Evolutionary conservation across 2,113 vertebrate genomes (phyloP).

Genomic region (Coracopsis vasa): DNA sequence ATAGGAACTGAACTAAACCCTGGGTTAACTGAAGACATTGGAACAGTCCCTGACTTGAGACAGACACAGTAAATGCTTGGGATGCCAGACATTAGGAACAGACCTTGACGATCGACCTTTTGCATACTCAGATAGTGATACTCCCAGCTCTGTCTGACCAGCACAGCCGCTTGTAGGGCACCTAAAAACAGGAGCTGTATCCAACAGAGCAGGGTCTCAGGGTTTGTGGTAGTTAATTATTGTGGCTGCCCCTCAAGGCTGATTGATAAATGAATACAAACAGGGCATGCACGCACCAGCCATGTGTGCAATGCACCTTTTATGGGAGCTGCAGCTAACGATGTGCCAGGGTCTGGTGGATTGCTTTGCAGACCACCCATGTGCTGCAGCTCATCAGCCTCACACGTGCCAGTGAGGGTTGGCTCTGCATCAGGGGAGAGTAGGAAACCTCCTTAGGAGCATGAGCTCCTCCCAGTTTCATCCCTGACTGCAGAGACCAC

Average conservation of each 20-base stretch:
- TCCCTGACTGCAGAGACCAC: not conserved
- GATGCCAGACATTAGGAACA: not conserved
- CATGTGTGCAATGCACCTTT: not conserved
- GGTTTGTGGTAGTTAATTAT: not conserved
- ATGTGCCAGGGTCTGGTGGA: fast-evolving
- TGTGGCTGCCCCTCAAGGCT: not conserved
- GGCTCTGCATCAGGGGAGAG: not conserved
- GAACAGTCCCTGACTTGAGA: not conserved
- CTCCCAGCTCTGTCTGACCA: not conserved
- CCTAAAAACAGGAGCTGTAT: fast-evolving
- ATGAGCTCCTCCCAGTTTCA: not conserved
- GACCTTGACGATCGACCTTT: fast-evolving
- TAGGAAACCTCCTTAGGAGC: not conserved
- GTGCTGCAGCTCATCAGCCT: not conserved
- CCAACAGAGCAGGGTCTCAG: not conserved
- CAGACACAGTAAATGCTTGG: not conserved
- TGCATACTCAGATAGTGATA: fast-evolving
- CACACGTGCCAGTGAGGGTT: fast-evolving
- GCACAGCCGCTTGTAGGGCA: fast-evolving
- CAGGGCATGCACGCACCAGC: fast-evolving
- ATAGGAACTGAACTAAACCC: not conserved
- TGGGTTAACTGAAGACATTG: fast-evolving
- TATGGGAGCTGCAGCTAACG: not conserved
- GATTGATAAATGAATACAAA: not conserved
- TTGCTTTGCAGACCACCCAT: not conserved